Percentiles rank a stretch among this genome's conserved stretches.
Evolutionary conservation across 2,113 vertebrate species (phyloP).

Genomic region (Prinia subflava): DNA sequence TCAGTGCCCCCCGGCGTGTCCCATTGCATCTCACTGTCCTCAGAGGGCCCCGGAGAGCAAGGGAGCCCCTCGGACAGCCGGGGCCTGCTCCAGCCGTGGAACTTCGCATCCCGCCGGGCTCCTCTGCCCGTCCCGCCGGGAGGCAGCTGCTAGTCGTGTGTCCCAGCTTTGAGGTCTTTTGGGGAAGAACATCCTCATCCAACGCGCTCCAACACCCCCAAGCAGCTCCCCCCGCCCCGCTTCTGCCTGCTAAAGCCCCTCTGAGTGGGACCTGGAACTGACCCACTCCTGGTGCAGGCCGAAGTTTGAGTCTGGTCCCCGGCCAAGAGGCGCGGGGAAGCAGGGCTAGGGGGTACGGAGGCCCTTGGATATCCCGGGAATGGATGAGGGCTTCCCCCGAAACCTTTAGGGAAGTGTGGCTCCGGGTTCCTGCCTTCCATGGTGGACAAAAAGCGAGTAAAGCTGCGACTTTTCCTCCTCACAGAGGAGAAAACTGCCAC

Average conservation of each 20-base stretch:
- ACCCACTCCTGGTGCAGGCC: not conserved
- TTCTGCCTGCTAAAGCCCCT: not conserved
- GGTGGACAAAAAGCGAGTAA: not conserved
- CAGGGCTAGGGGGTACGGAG: not conserved
- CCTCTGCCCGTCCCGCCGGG: not conserved
- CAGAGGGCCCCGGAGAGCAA: not conserved
- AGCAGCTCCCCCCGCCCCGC: fast-evolving
- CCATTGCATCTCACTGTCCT: not conserved
- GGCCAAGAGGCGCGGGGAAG: not conserved
- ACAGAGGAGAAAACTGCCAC: not conserved
- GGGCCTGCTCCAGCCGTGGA: not conserved
- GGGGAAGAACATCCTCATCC: not conserved
- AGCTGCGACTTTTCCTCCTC: not conserved
- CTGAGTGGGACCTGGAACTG: not conserved
- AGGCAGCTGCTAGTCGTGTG: not conserved
- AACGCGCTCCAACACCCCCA: not conserved
- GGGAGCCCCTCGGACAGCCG: not conserved
- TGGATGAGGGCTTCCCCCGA: not conserved
- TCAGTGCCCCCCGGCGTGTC: not conserved
- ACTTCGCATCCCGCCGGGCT: not conserved
- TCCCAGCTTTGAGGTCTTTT: not conserved
- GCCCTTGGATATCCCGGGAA: not conserved
- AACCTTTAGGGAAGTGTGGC: not conserved
- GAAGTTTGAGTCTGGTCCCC: not conserved
- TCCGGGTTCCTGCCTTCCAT: not conserved